Evolutionary conservation across 1,140 invertebrate genomes (phyloP).

Genomic region (Drosophila tani): DNA sequence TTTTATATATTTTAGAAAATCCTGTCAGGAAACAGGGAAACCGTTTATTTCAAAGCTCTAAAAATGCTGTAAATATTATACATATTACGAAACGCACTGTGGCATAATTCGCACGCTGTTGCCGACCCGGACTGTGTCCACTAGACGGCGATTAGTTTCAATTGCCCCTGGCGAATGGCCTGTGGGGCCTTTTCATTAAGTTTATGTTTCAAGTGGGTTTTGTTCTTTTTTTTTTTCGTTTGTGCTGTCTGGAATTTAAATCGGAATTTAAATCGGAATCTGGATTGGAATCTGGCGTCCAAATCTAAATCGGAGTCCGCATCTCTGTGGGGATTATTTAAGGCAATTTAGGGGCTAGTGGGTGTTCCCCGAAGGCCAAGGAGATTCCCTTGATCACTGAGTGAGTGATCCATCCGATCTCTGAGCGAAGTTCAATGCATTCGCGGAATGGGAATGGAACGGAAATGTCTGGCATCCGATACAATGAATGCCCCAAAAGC

Average conservation of each 20-base stretch:
- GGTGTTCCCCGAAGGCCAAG: constrained; percentile 35
- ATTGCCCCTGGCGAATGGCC: constrained; percentile 47
- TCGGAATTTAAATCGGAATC: constrained; percentile 3
- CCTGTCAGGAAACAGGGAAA: too few species aligned
- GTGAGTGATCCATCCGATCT: too few species aligned
- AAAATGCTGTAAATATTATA: too few species aligned
- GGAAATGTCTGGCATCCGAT: constrained; percentile 69
- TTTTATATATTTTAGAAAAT: neutral
- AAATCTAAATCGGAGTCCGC: constrained; percentile 10
- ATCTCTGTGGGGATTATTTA: constrained; percentile 23
- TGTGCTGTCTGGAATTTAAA: too few species aligned
- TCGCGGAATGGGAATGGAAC: constrained; percentile 23
- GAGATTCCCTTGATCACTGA: constrained; percentile 3
- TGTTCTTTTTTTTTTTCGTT: constrained; percentile 32
- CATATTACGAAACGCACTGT: constrained; percentile 14
- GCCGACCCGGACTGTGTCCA: constrained; percentile 13
- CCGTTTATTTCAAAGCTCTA: too few species aligned
- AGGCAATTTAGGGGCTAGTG: constrained; percentile 17
- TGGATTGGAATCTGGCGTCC: constrained; percentile 5
- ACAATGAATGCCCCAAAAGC: constrained; percentile 19
- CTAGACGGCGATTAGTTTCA: constrained; percentile 74
- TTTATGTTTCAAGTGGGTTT: constrained; percentile 37
- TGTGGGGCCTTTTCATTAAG: constrained; percentile 58
- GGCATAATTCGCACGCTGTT: neutral
- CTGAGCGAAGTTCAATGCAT: constrained; percentile 37